These are phyloP conservation scores for Thyatira batis DNA, from an alignment of 2,888 invertebrate genomes.

Conservation along the genomic window DNA sequence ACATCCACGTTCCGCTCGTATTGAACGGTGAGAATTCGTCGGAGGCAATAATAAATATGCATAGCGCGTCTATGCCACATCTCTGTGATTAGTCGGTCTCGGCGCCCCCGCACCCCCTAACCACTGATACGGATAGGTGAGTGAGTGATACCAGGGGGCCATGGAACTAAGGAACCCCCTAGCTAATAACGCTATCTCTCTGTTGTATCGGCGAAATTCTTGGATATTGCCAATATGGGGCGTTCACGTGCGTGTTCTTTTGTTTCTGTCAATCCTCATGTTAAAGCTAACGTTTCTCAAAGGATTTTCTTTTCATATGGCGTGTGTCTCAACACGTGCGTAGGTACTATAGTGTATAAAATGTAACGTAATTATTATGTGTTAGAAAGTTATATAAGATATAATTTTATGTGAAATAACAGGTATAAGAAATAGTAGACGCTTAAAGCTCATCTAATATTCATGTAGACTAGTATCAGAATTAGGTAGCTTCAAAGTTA, in stretches of 20 bases:
- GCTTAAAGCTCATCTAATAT: constrained; percentile 13
- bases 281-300: constrained; percentile 29
- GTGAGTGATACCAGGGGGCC: constrained; percentile 79
- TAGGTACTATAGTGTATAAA: neutral
- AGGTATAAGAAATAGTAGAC: neutral
- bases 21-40: constrained; percentile 74
- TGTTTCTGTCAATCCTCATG: constrained; percentile 66
- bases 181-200: constrained; percentile 77
- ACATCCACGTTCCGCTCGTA: constrained; percentile 64
- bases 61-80: constrained; percentile 79
- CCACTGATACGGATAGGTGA: constrained; percentile 77
- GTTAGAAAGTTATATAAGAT: neutral
- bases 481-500: neutral
- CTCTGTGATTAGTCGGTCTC: constrained; percentile 78
- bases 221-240: constrained; percentile 79
- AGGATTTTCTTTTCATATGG: constrained; percentile 24
- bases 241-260: constrained; percentile 72
- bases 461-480: constrained; percentile 4
- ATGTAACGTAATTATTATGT: neutral
- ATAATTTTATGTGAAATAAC: constrained; percentile 9
- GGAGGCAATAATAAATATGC: constrained; percentile 80
- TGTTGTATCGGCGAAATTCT: constrained; percentile 76
- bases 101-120: constrained; percentile 49
- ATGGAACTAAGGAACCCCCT: constrained; percentile 68
- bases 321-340: neutral